phyloP scores from a whole-genome alignment of 2,888 invertebrate species.

The Rhodophaea formosa region DNA sequence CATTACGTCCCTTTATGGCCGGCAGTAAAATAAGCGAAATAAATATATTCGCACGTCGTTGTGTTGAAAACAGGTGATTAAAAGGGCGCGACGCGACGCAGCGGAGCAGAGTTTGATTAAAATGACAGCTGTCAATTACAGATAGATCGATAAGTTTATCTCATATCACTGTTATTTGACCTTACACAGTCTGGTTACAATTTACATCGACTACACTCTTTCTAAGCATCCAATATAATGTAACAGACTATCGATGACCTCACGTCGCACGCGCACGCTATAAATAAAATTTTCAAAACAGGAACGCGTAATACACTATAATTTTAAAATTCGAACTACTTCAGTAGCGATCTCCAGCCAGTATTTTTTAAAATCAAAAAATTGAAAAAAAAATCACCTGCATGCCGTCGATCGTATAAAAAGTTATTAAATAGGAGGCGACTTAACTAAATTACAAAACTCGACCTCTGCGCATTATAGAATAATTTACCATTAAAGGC shows the following conservation, averaged over 20 bases:
- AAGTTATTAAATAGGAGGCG: slow-evolving; percentile 79
- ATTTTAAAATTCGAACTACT: slow-evolving; percentile 75
- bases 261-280: slow-evolving; percentile 58
- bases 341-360: slow-evolving; percentile 68
- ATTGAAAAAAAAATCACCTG: slow-evolving; percentile 68
- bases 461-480: slow-evolving; percentile 75
- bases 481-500: slow-evolving; percentile 70
- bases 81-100: slow-evolving; percentile 24
- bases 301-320: slow-evolving; percentile 73
- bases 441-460: slow-evolving; percentile 79
- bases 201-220: neutral
- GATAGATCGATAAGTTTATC: neutral
- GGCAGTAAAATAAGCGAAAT: slow-evolving; percentile 57
- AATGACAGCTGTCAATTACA: slow-evolving; percentile 24
- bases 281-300: slow-evolving; percentile 67
- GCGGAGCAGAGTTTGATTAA: neutral
- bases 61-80: slow-evolving; percentile 54
- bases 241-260: slow-evolving; percentile 9
- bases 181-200: neutral
- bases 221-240: neutral
- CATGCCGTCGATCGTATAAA: slow-evolving; percentile 57
- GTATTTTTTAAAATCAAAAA: slow-evolving; percentile 52
- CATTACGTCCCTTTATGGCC: slow-evolving; percentile 66
- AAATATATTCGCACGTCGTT: slow-evolving; percentile 65
- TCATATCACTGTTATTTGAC: neutral